Evolutionary conservation across 2,113 vertebrate species (phyloP).

Genomic region (Syngnathus typhle): DNA sequence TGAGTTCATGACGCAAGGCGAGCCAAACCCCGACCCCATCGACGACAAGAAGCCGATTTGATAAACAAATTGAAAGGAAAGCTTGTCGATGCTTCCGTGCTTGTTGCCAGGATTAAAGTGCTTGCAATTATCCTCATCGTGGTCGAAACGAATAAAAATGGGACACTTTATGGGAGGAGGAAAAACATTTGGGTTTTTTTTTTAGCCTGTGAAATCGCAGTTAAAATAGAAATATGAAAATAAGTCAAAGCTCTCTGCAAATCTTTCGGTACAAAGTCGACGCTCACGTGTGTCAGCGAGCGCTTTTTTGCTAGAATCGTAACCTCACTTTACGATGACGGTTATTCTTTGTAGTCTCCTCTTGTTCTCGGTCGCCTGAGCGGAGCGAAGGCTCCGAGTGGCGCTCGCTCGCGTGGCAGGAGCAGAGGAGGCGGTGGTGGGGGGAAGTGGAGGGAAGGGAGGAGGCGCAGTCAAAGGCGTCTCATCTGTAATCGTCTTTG

Average conservation of each 20-base stretch:
- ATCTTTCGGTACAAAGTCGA: constrained; percentile 96
- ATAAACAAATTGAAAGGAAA: constrained; percentile 99
- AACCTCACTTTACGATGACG: not conserved
- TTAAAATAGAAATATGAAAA: constrained; percentile 99
- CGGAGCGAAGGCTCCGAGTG: too few relatives aligned
- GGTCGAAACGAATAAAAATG: constrained; percentile 49
- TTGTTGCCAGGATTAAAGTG: constrained; percentile 93
- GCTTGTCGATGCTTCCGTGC: constrained; percentile 93
- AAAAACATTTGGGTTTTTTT: constrained; percentile 11
- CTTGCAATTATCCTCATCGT: constrained; percentile 90
- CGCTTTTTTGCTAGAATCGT: constrained; percentile 75
- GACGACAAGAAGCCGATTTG: constrained; percentile 67
- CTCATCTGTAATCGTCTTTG: constrained; percentile 99
- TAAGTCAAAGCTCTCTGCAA: constrained; percentile 98
- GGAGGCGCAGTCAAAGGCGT: constrained; percentile 11
- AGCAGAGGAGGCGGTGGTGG: too few relatives aligned
- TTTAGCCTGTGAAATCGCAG: constrained; percentile 75
- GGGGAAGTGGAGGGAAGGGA: too few relatives aligned
- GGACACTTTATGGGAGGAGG: constrained; percentile 61
- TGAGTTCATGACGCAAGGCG: too few relatives aligned
- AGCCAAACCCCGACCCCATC: too few relatives aligned
- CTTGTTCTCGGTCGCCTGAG: too few relatives aligned
- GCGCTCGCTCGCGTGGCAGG: too few relatives aligned
- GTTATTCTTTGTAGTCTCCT: too few relatives aligned
- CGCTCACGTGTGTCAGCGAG: constrained; percentile 40